Conservation (phyloP, 2,797 vertebrate species). For the Myripristis murdjan region DNA sequence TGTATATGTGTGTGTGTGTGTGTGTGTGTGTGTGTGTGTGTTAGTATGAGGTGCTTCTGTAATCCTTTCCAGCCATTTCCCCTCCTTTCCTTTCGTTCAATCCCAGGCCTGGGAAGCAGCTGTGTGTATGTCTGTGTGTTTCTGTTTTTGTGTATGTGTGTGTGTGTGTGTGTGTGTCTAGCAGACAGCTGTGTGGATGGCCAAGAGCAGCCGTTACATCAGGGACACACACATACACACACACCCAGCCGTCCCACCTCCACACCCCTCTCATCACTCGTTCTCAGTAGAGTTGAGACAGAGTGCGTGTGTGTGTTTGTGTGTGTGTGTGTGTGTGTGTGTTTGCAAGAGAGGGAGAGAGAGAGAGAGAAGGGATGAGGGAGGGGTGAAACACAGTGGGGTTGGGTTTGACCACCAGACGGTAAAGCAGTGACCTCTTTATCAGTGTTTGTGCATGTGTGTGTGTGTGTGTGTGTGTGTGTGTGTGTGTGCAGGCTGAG, state of each 20-base stretch:
- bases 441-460: slow-evolving; percentile 47
- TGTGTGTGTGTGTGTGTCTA: slow-evolving; percentile 61
- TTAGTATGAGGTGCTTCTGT: slow-evolving; percentile 48
- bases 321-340: slow-evolving; percentile 22
- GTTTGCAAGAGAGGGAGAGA: background rate
- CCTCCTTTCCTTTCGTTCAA: slow-evolving; percentile 61
- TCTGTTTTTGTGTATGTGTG: slow-evolving; percentile 10
- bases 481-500: slow-evolving; percentile 40
- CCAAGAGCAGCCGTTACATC: slow-evolving; percentile 83
- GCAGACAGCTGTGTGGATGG: slow-evolving; percentile 85
- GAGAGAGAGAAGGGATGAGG: background rate
- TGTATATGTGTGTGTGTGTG: slow-evolving; percentile 58
- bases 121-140: slow-evolving; percentile 44
- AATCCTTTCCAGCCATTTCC: slow-evolving; percentile 76
- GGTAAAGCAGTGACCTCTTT: slow-evolving; percentile 75
- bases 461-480: slow-evolving; percentile 15
- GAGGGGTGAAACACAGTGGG: background rate
- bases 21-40: slow-evolving; percentile 44
- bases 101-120: slow-evolving; percentile 83
- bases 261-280: slow-evolving; percentile 53
- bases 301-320: slow-evolving; percentile 18
- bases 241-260: slow-evolving; percentile 60
- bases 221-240: slow-evolving; percentile 57
- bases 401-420: slow-evolving; percentile 64
- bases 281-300: slow-evolving; percentile 27